phyloP scores from a whole-genome alignment of 2,888 invertebrate genomes.

The Isoperla grammatica region DNA sequence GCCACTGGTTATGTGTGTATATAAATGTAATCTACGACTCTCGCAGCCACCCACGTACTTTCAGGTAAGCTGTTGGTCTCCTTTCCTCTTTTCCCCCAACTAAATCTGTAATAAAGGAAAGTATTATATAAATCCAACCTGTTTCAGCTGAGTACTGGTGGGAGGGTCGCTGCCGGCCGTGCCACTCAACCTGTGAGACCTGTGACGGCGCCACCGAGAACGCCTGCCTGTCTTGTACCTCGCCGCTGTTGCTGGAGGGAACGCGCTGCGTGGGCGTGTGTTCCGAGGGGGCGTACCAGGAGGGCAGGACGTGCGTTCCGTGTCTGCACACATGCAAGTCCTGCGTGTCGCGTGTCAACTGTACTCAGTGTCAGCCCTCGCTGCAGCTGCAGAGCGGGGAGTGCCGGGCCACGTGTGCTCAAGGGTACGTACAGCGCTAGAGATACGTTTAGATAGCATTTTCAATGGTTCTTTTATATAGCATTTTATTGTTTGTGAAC shows the following conservation, averaged over 20 bases:
- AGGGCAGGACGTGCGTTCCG: conserved; percentile 66
- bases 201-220: conserved; percentile 71
- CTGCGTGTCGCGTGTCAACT: conserved; percentile 73
- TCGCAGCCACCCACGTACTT: no score
- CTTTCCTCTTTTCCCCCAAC: no score
- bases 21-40: no score
- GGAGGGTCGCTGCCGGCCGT: conserved; percentile 62
- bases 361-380: conserved; percentile 70
- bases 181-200: conserved; percentile 74
- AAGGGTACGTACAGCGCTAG: conserved; percentile 47
- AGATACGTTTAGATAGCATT: no score
- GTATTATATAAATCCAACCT: no score
- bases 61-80: no score
- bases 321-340: conserved; percentile 75
- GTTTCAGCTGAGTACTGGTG: conserved; percentile 66
- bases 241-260: conserved; percentile 65
- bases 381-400: conserved; percentile 76
- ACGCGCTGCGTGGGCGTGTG: conserved; percentile 71
- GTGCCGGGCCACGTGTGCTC: conserved; percentile 73
- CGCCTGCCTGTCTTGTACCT: conserved; percentile 64
- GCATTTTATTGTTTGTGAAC: neutral
- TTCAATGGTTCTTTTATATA: neutral
- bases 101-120: no score
- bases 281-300: conserved; percentile 66
- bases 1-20: no score